Conservation (phyloP, 2,797 vertebrate species). For the Hoplostethus mediterraneus region DNA sequence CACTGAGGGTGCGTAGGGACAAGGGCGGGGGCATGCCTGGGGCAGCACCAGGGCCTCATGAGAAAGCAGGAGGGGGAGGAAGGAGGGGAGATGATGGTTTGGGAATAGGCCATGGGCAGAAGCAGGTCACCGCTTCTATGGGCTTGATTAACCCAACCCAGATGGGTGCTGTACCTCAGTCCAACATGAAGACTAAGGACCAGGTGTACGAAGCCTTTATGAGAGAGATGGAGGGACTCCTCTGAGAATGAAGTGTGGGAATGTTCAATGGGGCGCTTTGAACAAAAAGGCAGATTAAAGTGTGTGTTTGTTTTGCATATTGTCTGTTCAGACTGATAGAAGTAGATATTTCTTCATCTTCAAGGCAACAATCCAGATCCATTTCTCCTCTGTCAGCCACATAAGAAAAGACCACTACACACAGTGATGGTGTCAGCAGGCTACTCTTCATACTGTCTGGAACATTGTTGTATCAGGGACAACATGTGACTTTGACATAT, state of each 20-base stretch:
- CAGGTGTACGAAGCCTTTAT: slow-evolving; percentile 99
- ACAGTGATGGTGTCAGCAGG: slow-evolving; percentile 15
- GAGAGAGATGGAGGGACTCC: slow-evolving; percentile 99
- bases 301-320: slow-evolving; percentile 26
- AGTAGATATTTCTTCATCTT: slow-evolving; percentile 21
- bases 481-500: slow-evolving; percentile 12
- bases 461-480: slow-evolving; percentile 24
- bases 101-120: slow-evolving; percentile 64
- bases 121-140: slow-evolving; percentile 79
- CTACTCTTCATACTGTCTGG: slow-evolving; percentile 23
- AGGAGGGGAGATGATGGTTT: slow-evolving; percentile 69
- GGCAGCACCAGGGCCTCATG: slow-evolving; percentile 45
- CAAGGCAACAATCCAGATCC: slow-evolving; percentile 22
- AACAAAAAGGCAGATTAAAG: slow-evolving; percentile 13
- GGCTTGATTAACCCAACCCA: slow-evolving; percentile 62
- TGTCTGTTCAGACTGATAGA: slow-evolving; percentile 44
- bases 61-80: slow-evolving; percentile 55
- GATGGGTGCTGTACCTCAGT: slow-evolving; percentile 81
- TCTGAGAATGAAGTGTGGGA: slow-evolving; percentile 73
- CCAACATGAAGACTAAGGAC: slow-evolving; percentile 97
- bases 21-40: slow-evolving; percentile 79
- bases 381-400: slow-evolving; percentile 14
- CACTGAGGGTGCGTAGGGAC: slow-evolving; percentile 92
- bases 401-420: background rate
- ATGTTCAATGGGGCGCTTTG: background rate